phyloP scores from a whole-genome alignment of 1,140 invertebrate species.

The Mycetomoellerius zeteki region DNA sequence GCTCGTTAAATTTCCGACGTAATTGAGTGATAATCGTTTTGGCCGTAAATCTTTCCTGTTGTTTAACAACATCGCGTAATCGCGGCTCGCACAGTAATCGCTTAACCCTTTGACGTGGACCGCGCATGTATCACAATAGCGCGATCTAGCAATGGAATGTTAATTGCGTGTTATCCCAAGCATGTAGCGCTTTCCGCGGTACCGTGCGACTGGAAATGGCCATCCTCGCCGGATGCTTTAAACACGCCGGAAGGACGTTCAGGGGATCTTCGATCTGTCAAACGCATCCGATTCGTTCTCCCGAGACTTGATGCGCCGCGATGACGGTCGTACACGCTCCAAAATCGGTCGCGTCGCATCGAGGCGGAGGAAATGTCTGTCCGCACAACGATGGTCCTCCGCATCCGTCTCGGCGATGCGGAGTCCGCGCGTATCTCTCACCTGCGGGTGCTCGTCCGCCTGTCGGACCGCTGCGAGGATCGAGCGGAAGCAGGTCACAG shows the following conservation, averaged over 20 bases:
- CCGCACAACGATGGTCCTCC: not conserved
- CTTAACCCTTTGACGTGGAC: not conserved
- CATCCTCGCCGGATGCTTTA: not conserved
- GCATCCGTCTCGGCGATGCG: not conserved
- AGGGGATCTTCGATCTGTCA: not conserved
- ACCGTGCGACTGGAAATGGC: not conserved
- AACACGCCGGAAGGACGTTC: not conserved
- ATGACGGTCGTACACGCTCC: not conserved
- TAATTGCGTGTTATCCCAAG: slow-evolving; percentile 27
- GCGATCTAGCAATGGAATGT: not conserved
- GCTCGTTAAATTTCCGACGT: not conserved
- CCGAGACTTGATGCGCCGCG: not conserved
- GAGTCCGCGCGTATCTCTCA: slow-evolving; percentile 47
- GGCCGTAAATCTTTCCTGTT: not conserved
- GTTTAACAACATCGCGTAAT: slow-evolving; percentile 25
- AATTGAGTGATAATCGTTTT: not conserved
- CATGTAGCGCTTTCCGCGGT: not conserved
- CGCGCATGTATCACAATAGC: slow-evolving; percentile 8
- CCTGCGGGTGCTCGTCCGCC: slow-evolving; percentile 66
- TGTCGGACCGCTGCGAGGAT: slow-evolving; percentile 59
- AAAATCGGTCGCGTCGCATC: not conserved
- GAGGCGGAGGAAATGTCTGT: not conserved
- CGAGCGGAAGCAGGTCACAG: slow-evolving; percentile 59
- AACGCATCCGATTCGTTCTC: not conserved
- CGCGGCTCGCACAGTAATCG: slow-evolving; percentile 21